phyloP scores from a whole-genome alignment of 2,888 invertebrate species.

The Lepidochitona cinerea region DNA sequence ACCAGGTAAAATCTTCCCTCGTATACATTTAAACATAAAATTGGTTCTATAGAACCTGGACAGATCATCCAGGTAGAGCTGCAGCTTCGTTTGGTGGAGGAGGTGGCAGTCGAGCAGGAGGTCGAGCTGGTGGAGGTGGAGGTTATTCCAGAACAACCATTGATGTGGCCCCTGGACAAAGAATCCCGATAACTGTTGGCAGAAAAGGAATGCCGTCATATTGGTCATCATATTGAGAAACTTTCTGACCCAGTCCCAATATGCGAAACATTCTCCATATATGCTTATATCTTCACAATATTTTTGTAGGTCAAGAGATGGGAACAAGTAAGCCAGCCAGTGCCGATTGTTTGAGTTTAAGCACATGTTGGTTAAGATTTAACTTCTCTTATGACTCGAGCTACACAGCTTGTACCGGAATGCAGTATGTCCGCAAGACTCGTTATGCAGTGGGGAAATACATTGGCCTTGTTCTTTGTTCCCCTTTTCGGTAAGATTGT shows the following conservation, averaged over 20 bases:
- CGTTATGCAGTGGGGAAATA: neutral
- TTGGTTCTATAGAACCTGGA: neutral
- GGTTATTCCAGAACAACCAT: neutral
- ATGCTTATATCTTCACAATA: no score
- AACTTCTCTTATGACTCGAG: neutral
- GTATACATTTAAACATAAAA: neutral
- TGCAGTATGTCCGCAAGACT: neutral
- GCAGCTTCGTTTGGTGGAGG: neutral
- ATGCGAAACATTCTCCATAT: no score
- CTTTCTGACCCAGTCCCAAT: no score
- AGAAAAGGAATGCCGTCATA: neutral
- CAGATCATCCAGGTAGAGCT: neutral
- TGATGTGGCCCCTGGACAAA: neutral
- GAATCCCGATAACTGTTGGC: neutral
- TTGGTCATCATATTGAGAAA: no score
- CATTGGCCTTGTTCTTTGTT: constrained; percentile 6
- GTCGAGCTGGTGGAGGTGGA: neutral
- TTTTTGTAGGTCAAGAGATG: no score
- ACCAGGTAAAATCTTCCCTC: no score
- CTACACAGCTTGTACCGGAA: neutral
- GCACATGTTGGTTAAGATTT: neutral
- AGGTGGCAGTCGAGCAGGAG: neutral
- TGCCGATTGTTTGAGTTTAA: neutral
- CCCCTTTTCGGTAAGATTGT: neutral
- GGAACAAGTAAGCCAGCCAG: no score